phyloP scores from a whole-genome alignment of 2,797 vertebrate genomes.

The Petrocephalus sullivani region DNA sequence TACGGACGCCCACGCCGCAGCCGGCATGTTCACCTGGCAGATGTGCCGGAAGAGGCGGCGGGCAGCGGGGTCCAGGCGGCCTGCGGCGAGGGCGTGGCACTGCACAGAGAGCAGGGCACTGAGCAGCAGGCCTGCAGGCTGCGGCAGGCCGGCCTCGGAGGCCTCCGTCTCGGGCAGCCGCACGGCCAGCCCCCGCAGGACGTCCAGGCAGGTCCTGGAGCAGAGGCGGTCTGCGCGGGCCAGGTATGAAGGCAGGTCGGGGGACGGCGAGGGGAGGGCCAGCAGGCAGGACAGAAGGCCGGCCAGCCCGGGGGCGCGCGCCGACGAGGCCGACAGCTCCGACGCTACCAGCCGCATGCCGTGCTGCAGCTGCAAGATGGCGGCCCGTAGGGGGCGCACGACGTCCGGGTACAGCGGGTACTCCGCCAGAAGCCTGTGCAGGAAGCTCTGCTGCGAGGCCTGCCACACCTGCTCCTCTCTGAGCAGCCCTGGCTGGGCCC shows the following conservation, averaged over 20 bases:
- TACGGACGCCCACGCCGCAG: not conserved
- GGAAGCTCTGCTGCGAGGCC: constrained; percentile 82
- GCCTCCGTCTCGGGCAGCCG: constrained; percentile 59
- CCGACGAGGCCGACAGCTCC: constrained; percentile 59
- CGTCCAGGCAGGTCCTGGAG: constrained; percentile 71
- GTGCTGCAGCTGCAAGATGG: constrained; percentile 80
- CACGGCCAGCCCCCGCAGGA: constrained; percentile 68
- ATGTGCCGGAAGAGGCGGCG: constrained; percentile 80
- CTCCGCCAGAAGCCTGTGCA: constrained; percentile 73
- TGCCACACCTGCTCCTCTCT: constrained; percentile 92
- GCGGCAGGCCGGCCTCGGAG: constrained; percentile 51
- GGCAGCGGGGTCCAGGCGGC: constrained; percentile 70
- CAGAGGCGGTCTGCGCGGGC: constrained; percentile 79
- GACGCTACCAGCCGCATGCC: constrained; percentile 86
- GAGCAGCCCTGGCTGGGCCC: constrained; percentile 65
- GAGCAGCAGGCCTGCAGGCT: constrained; percentile 70
- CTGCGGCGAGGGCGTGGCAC: constrained; percentile 72
- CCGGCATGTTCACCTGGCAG: constrained; percentile 73
- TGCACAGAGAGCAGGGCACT: constrained; percentile 77
- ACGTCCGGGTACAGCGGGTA: constrained; percentile 79
- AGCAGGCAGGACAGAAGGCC: constrained; percentile 69
- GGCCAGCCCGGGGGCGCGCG: constrained; percentile 49
- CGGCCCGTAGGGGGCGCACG: constrained; percentile 69
- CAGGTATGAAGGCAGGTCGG: constrained; percentile 69
- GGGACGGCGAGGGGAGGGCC: constrained; percentile 72